phyloP scores from a whole-genome alignment of 1,140 invertebrate genomes.

The Dolichoris vasculosae region DNA sequence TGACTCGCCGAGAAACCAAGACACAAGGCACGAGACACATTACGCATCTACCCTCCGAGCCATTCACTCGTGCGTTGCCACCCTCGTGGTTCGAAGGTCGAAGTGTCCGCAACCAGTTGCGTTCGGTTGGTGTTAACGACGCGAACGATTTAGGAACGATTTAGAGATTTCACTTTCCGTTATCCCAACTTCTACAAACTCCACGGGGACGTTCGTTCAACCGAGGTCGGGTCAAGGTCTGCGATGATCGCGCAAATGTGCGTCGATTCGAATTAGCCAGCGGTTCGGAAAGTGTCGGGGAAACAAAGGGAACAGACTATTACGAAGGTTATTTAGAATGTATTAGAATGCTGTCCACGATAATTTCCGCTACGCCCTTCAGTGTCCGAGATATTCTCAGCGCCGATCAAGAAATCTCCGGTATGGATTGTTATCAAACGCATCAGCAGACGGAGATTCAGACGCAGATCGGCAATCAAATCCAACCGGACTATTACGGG shows the following conservation, averaged over 20 bases:
- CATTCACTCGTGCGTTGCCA: conserved; percentile 65
- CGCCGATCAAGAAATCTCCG: conserved; percentile 66
- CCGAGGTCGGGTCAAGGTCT: not conserved
- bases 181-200: too few species aligned
- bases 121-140: not conserved
- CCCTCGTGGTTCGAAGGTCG: conserved; percentile 47
- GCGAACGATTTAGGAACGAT: too few species aligned
- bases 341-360: conserved; percentile 67
- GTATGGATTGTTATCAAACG: conserved; percentile 68
- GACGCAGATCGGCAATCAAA: conserved; percentile 50
- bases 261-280: not conserved
- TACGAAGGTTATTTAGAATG: conserved; percentile 5
- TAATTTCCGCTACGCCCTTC: conserved; percentile 79
- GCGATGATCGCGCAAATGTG: not conserved
- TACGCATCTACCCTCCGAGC: conserved; percentile 70
- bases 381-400: conserved; percentile 85
- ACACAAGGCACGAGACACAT: conserved; percentile 74
- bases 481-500: conserved; percentile 67
- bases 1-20: conserved; percentile 68
- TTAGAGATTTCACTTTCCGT: too few species aligned
- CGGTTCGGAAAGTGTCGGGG: not conserved
- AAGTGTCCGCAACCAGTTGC: conserved; percentile 18
- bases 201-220: too few species aligned
- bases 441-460: conserved; percentile 61
- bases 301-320: too few species aligned